A percentile compares a stretch with the other conserved stretches of the same genome.
Conservation (phyloP, 2,113 vertebrate genomes). For the Himantopus leucocephalus region DNA sequence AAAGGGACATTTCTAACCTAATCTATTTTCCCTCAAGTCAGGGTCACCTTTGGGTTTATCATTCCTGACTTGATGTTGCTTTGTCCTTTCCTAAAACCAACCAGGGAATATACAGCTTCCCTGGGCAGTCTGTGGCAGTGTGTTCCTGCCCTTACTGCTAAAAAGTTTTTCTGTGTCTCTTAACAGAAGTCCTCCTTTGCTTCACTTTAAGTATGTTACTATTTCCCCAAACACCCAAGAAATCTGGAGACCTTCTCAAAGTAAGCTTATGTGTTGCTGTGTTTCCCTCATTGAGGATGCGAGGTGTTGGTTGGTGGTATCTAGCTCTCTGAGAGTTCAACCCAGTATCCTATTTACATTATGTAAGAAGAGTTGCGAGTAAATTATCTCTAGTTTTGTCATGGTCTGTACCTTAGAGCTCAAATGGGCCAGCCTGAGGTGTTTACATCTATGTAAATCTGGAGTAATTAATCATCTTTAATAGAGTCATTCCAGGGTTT, state of each 20-base stretch:
- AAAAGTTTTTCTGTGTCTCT: background rate
- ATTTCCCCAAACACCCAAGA: background rate
- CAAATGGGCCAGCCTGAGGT: background rate
- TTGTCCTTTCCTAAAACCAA: background rate
- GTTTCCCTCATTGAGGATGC: background rate
- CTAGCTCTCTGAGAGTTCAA: background rate
- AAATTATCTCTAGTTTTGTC: background rate
- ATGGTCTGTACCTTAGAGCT: background rate
- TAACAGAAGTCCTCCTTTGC: background rate
- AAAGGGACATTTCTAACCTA: background rate
- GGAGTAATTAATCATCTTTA: background rate
- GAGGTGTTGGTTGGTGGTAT: background rate
- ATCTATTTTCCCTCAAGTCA: background rate
- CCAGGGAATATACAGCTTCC: background rate
- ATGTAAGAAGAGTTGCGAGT: background rate
- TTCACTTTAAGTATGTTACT: background rate
- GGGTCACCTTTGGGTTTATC: background rate
- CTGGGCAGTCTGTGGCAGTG: background rate
- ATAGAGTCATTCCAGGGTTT: background rate
- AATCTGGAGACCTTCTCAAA: background rate
- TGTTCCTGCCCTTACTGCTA: background rate
- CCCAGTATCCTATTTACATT: background rate
- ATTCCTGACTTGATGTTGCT: background rate
- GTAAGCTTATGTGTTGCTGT: background rate
- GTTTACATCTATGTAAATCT: background rate